Evolutionary conservation across 2,888 invertebrate species (phyloP).

Genomic region (Phorcus lineatus): DNA sequence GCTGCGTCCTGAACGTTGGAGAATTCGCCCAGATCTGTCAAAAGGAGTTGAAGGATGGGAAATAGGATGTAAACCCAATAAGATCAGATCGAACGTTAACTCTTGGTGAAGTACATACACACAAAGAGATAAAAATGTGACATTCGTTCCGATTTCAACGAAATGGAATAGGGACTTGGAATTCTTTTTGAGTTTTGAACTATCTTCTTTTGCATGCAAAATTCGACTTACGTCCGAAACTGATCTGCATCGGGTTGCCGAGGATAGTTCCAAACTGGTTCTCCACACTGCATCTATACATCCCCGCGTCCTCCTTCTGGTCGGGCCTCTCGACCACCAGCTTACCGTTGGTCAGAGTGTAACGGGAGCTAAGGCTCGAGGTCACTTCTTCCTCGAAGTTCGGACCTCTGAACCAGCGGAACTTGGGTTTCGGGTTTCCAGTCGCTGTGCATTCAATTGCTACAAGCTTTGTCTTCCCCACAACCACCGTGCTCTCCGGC

Average conservation of each 20-base stretch:
- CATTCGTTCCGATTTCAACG: too few species aligned
- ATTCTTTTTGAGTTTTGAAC: too few species aligned
- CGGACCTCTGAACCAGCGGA: constrained; percentile 86
- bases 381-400: constrained; percentile 38
- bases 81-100: too few species aligned
- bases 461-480: constrained; percentile 77
- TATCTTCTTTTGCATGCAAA: too few species aligned
- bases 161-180: too few species aligned
- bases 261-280: constrained; percentile 91
- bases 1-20: constrained; percentile 57
- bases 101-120: too few species aligned
- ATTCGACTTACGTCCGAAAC: constrained; percentile 83
- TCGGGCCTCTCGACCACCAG: constrained; percentile 89
- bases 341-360: constrained; percentile 92
- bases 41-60: not conserved
- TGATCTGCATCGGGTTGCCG: constrained; percentile 89
- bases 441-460: constrained; percentile 74
- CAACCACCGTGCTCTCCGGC: constrained; percentile 89
- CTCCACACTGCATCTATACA: constrained; percentile 91
- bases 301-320: constrained; percentile 86
- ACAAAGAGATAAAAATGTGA: too few species aligned
- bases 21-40: constrained; percentile 62
- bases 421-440: constrained; percentile 91
- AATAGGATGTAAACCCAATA: too few species aligned
- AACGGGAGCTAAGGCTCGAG: constrained; percentile 84